phyloP scores from a whole-genome alignment of 2,797 vertebrate genomes.

The Halcyon chelicuti region DNA sequence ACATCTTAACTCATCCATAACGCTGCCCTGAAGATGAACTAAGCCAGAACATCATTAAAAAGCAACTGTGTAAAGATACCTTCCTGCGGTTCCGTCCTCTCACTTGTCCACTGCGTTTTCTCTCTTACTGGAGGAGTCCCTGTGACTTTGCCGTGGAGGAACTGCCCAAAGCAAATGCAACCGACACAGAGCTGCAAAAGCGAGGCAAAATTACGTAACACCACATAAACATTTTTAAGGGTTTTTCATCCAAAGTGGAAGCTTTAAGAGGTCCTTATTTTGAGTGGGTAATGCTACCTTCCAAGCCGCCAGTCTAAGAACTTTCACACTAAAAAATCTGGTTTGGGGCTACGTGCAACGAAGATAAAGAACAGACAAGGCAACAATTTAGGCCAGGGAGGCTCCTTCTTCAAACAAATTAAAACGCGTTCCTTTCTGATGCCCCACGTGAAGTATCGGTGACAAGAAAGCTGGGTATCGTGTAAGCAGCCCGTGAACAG shows the following conservation, averaged over 20 bases:
- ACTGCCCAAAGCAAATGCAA: not conserved
- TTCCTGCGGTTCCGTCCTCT: not conserved
- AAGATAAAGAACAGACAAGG: not conserved
- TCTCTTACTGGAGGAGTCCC: not conserved
- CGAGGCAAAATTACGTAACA: rapidly evolving
- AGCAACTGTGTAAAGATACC: rapidly evolving
- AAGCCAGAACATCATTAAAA: not conserved
- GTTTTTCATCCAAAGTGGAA: not conserved
- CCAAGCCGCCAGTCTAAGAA: not conserved
- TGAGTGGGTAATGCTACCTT: not conserved
- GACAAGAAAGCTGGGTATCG: not conserved
- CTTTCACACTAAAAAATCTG: not conserved
- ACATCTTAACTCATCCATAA: not conserved
- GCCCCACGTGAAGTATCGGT: rapidly evolving
- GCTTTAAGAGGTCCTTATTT: not conserved
- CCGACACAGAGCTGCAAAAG: not conserved
- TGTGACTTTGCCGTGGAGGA: rapidly evolving
- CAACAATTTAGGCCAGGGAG: not conserved
- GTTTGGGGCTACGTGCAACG: not conserved
- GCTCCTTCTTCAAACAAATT: not conserved
- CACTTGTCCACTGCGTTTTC: rapidly evolving
- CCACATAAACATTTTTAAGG: not conserved
- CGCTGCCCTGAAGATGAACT: not conserved
- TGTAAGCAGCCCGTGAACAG: rapidly evolving
- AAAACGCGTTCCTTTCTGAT: not conserved